Evolutionary conservation across 2,888 invertebrate species (phyloP), one percentile per base, ranked within the genome.

Genomic region (Chelonus formosanus): DNA sequence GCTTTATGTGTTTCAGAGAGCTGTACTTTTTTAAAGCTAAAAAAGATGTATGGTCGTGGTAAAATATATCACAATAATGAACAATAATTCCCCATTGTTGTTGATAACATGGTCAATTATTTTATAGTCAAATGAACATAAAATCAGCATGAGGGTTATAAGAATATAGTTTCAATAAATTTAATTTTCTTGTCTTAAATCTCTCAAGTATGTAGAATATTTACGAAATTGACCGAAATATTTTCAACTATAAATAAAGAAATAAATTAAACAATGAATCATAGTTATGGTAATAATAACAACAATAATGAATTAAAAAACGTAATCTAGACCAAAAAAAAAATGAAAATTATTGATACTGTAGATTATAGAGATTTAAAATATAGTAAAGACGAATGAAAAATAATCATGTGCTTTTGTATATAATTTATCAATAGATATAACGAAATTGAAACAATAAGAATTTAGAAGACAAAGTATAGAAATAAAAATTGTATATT

Each of bases 331-430:
- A 66, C 65, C 55, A 70, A 63, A 20, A 44, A 70, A 63, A 20
- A 44, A 56, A 60, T 67, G 65, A 63, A 60, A 50, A 54, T 48
- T 57, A 63, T 60, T 60, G 60, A 55, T 57, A 60, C 34, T 58
- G 63, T 65, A 48, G 48, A 54, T 59, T 35, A 57, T 20, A 20
- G 20, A 20, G 20, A 20, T 20, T 2, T 1, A 20, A 20, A 20
- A 20, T 20, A 20, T 20, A 20, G 2, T 20, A 20, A 20, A 20
- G 2, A 65, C 68, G 65, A 55, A 67, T 60, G 70, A 71, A 69
- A 61, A 67, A 76, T 20, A 20, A 77, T 73, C 74, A 78, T 70
- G 72, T 75, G 81, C 81, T 81, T 81, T 81, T 81, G 81, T 81
- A 81, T 78, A 80, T 80, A 81, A 75, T 71, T 70, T 70, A 72